Conservation (phyloP, 1,140 invertebrate species). For the Lordiphosa mommai region DNA sequence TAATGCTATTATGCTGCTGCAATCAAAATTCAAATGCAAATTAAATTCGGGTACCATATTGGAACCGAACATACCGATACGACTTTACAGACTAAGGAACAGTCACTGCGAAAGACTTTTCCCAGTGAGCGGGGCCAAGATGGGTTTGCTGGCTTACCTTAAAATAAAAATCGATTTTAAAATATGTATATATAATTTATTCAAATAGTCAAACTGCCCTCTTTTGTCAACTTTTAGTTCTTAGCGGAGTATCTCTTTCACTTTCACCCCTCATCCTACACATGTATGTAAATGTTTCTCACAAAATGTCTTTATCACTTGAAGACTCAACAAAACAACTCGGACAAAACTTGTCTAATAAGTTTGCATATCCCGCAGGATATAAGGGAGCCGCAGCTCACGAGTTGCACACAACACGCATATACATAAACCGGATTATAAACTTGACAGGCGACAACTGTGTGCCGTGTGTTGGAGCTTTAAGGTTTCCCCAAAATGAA, state of each 20-base stretch:
- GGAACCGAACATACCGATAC: too few species aligned
- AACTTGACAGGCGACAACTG: slow-evolving; percentile 29
- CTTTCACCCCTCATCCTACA: slow-evolving; percentile 19
- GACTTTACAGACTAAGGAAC: too few species aligned
- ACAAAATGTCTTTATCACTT: slow-evolving; percentile 57
- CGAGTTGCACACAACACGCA: slow-evolving; percentile 28
- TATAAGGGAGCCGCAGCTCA: slow-evolving; percentile 19
- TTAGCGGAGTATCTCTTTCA: not conserved
- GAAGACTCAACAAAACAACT: slow-evolving; percentile 17
- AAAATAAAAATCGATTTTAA: too few species aligned
- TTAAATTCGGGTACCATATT: too few species aligned
- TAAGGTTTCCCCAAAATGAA: slow-evolving; percentile 3
- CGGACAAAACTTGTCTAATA: slow-evolving; percentile 55
- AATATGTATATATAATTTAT: too few species aligned
- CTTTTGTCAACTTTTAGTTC: too few species aligned
- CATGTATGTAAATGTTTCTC: slow-evolving; percentile 55
- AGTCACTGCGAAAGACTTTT: too few species aligned
- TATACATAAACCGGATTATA: slow-evolving; percentile 54
- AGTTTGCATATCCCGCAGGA: slow-evolving; percentile 74
- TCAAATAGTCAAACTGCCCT: too few species aligned
- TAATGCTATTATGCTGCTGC: too few species aligned
- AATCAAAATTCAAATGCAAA: too few species aligned
- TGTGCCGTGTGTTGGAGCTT: slow-evolving; percentile 21
- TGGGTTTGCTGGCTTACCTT: too few species aligned
- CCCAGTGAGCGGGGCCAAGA: too few species aligned